Base-by-base conservation (phyloP, 2,797 vertebrate genomes). In the Labeo calbasu region DNA sequence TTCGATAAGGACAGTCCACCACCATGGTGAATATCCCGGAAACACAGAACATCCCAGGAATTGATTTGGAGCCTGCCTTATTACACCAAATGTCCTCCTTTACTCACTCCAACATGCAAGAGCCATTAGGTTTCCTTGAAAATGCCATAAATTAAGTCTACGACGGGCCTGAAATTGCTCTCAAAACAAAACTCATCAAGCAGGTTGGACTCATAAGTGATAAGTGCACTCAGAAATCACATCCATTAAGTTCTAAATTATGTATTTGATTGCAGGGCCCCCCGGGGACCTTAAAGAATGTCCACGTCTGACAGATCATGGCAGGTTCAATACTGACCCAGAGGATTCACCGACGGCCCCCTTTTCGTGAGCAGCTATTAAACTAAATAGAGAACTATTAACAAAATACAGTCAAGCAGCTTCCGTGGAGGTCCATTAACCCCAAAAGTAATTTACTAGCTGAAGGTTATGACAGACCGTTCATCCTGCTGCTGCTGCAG, bases 171-270 rank as follows among this genome's bases (percentile, higher is more conserved):
- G 80, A 85, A 82, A 73, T 87, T 57, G 84, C 93, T 92, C 91
- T 93, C 90, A 93, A 84, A 93, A 92, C 90, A 89, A 90, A 91
- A 87, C 91, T 76, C 59, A 83, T 77, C 90, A 88, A 77, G 80
- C 83, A 90, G 88, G 79, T 92, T 81, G 90, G 9, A 63, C 43
- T 63, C 66, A 72, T 84, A 84, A 75, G 85, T 89, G 88, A 66
- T 94, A 93, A 95, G 94, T 95, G 95, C 95, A 94, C 94, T 95
- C 92, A 91, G 87, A 91, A 92, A 93, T 93, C 93, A 85, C 77
- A 82, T 93, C 93, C 94, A 95, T 95, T 95, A 95, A 87, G 89
- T 91, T n/a, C 81, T 96, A 92, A 95, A 95, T 96, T 95, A 96
- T 95, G 91, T 92, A 95, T 94, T 92, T 90, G 90, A 91, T 89